Conservation (phyloP, 2,888 invertebrate species). For the Thalpophila matura region DNA sequence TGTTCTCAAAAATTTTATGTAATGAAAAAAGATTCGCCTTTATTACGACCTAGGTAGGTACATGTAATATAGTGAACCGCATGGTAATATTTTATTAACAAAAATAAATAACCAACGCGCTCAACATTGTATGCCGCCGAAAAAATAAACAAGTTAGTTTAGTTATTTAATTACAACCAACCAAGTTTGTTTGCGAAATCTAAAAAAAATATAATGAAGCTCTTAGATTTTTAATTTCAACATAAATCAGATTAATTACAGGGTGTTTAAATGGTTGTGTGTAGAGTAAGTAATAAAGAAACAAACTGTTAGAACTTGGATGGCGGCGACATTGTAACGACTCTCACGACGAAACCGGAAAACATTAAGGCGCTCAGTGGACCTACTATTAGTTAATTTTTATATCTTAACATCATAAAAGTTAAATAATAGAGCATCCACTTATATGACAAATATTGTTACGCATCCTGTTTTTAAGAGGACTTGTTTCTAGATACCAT, state of each 20-base stretch:
- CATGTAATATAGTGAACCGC: slow-evolving; percentile 14
- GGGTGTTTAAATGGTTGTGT: slow-evolving; percentile 63
- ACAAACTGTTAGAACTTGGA: slow-evolving; percentile 59
- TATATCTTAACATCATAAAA: slow-evolving; percentile 53
- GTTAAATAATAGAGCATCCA: slow-evolving; percentile 47
- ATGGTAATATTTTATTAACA: slow-evolving; percentile 4
- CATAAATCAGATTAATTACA: slow-evolving; percentile 71
- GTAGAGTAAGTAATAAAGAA: slow-evolving; percentile 67
- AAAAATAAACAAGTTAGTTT: slow-evolving; percentile 48
- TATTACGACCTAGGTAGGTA: slow-evolving; percentile 10
- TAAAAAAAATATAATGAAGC: slow-evolving; percentile 46
- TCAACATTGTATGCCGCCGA: slow-evolving; percentile 1
- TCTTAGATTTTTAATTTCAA: slow-evolving; percentile 60
- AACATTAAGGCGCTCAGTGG: slow-evolving; percentile 65
- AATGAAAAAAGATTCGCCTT: neutral
- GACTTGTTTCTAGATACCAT: slow-evolving; percentile 33
- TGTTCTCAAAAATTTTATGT: neutral
- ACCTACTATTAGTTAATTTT: slow-evolving; percentile 56
- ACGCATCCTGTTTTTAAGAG: slow-evolving; percentile 50
- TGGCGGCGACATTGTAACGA: slow-evolving; percentile 63
- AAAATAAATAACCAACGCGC: slow-evolving; percentile 24
- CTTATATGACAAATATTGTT: slow-evolving; percentile 54
- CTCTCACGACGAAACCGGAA: slow-evolving; percentile 68
- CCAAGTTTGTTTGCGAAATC: slow-evolving; percentile 45
- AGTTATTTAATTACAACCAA: slow-evolving; percentile 58